Percentiles rank a stretch among this genome's conserved stretches.
phyloP scores from a whole-genome alignment of 64 coral and sea anemone species.

The Hydrozoanthus tunicans region DNA sequence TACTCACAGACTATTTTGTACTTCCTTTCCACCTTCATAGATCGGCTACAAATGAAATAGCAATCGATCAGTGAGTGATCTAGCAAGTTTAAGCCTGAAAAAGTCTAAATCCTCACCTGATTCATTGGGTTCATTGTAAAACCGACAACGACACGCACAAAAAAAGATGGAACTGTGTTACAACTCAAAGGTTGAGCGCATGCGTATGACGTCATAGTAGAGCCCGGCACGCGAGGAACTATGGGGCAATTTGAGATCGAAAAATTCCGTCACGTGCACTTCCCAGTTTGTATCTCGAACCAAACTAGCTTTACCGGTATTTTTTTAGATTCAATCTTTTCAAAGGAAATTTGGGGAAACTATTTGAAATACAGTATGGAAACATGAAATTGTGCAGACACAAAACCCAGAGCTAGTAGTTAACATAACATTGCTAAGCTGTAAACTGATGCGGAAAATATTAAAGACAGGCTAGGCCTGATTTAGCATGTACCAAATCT shows the following conservation, averaged over 20 bases:
- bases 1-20: slow-evolving; percentile 61
- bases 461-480: no score
- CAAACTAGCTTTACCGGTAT: slow-evolving; percentile 31
- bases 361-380: no score
- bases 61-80: background rate
- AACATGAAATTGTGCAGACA: no score
- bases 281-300: background rate
- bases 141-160: slow-evolving; percentile 40
- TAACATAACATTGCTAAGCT: no score
- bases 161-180: slow-evolving; percentile 57
- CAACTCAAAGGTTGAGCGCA: slow-evolving; percentile 26
- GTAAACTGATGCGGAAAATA: no score
- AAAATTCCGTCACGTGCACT: slow-evolving; percentile 52
- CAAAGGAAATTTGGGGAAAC: background rate
- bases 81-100: background rate
- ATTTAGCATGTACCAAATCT: no score
- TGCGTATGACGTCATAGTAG: slow-evolving; percentile 49
- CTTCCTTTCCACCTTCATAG: slow-evolving; percentile 34
- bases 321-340: background rate
- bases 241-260: slow-evolving; percentile 23
- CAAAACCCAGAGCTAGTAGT: no score
- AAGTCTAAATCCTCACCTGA: slow-evolving; percentile 34
- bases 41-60: slow-evolving; percentile 1
- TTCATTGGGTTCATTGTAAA: slow-evolving; percentile 41
- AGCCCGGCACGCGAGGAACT: background rate